Percentiles rank a stretch among this genome's conserved stretches.
Conservation (phyloP, 2,113 vertebrate genomes). For the Cynoglossus semilaevis region DNA sequence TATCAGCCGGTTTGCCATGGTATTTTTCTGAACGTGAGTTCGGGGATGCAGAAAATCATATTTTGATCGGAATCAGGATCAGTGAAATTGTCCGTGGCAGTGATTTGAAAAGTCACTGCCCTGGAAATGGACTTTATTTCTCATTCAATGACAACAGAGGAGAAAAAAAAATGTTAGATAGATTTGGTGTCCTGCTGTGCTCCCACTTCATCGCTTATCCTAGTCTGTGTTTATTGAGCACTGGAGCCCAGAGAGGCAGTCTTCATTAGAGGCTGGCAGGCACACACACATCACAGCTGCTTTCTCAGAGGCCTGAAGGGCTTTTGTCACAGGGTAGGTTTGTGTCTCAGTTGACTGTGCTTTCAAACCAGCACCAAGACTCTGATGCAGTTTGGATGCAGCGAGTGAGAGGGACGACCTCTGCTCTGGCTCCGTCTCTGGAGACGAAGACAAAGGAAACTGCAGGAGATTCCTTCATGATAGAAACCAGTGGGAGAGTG, state of each 20-base stretch:
- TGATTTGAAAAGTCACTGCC: constrained; percentile 24
- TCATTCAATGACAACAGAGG: constrained; percentile 25
- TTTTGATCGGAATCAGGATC: constrained; percentile 40
- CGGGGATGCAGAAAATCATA: constrained; percentile 63
- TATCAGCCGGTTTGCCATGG: constrained; percentile 48
- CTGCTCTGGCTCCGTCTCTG: constrained; percentile 38
- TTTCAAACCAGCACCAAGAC: constrained; percentile 8
- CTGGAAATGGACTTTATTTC: constrained; percentile 15
- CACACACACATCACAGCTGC: not conserved
- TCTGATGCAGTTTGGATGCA: constrained; percentile 46
- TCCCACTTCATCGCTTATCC: constrained; percentile 18
- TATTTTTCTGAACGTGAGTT: constrained; percentile 39
- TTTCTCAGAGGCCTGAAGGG: constrained; percentile 16
- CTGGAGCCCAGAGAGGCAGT: constrained; percentile 21
- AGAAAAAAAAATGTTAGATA: constrained; percentile 22
- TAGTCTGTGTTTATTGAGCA: constrained; percentile 48
- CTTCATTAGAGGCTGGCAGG: constrained; percentile 43
- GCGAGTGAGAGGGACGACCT: constrained; percentile 27
- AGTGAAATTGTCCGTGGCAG: not conserved
- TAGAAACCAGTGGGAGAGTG: too few species aligned
- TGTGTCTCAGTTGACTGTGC: not conserved
- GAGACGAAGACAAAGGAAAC: not conserved
- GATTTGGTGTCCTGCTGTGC: constrained; percentile 28
- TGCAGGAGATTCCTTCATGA: too few species aligned
- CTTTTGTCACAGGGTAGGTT: constrained; percentile 2